Evolutionary conservation across 2,888 invertebrate species (phyloP).

Genomic region (Drosophila greeni): DNA sequence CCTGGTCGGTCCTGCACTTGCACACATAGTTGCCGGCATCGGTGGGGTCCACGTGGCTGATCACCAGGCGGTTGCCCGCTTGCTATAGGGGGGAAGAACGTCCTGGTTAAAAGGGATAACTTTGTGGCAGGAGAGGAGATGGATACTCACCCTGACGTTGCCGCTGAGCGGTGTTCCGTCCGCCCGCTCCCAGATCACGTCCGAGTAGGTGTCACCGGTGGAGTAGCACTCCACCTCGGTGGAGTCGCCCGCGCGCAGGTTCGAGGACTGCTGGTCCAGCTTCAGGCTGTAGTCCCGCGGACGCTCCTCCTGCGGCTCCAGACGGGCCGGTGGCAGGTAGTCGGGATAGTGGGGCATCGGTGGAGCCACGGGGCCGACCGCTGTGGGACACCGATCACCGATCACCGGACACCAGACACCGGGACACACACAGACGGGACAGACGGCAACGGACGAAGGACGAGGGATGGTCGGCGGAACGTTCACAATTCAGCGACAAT

Average conservation of each 20-base stretch:
- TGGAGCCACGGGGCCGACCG: constrained; percentile 14
- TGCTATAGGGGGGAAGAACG: constrained; percentile 66
- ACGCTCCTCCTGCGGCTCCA: constrained; percentile 47
- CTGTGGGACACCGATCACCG: constrained; percentile 8
- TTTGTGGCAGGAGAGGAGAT: too few relatives aligned
- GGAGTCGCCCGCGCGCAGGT: constrained; percentile 75
- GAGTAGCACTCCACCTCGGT: constrained; percentile 78
- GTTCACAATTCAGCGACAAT: constrained; percentile 67
- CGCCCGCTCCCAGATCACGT: constrained; percentile 77
- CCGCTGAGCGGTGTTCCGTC: constrained; percentile 74
- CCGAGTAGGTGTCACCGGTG: constrained; percentile 73
- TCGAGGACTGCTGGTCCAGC: constrained; percentile 76
- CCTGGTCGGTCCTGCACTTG: constrained; percentile 81
- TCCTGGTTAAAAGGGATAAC: background rate
- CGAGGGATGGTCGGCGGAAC: constrained; percentile 50
- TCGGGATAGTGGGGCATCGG: constrained; percentile 25
- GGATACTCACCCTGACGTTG: constrained; percentile 72
- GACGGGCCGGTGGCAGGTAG: constrained; percentile 51
- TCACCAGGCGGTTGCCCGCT: constrained; percentile 80
- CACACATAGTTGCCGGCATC: constrained; percentile 95
- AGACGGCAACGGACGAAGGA: constrained; percentile 41
- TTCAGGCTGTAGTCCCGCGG: constrained; percentile 71
- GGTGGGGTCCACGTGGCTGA: constrained; percentile 85
- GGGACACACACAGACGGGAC: constrained; percentile 13
- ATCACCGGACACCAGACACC: constrained; percentile 4